phyloP scores from a whole-genome alignment of 2,888 invertebrate genomes.

The Anoncus sp. region DNA sequence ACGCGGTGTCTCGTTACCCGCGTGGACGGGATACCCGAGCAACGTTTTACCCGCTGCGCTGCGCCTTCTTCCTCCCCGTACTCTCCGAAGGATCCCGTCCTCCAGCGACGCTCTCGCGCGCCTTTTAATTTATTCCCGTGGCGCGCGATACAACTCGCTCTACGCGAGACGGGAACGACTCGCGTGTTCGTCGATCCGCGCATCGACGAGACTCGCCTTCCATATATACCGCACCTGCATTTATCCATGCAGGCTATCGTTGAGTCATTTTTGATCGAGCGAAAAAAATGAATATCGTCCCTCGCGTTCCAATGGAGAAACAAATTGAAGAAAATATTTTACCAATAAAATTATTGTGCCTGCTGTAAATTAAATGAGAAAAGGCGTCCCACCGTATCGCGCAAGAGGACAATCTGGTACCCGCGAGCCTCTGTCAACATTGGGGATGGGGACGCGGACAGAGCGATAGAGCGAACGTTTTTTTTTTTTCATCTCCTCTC shows the following conservation, averaged over 20 bases:
- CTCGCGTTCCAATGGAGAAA: neutral
- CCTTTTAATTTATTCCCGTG: constrained; percentile 66
- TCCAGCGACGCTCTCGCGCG: constrained; percentile 30
- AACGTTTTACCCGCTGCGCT: constrained; percentile 66
- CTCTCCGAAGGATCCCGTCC: constrained; percentile 35
- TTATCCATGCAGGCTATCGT: constrained; percentile 18
- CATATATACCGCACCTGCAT: constrained; percentile 13
- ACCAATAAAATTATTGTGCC: too few species aligned
- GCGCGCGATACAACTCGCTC: constrained; percentile 43
- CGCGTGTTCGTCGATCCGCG: constrained; percentile 49
- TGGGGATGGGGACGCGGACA: constrained; percentile 16
- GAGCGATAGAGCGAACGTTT: constrained; percentile 3
- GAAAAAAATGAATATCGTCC: constrained; percentile 1
- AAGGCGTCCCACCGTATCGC: too few species aligned
- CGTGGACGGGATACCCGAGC: constrained; percentile 72
- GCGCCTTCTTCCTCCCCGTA: constrained; percentile 53
- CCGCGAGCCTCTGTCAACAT: too few species aligned
- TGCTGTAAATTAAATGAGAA: too few species aligned
- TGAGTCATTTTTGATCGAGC: constrained; percentile 8
- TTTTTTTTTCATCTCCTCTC: constrained; percentile 3
- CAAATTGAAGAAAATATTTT: neutral
- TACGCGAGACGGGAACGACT: constrained; percentile 32
- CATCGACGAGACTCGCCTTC: constrained; percentile 35
- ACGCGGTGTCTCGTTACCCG: constrained; percentile 73
- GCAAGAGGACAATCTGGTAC: too few species aligned